Conservation (phyloP, 2,888 invertebrate genomes). For the Notodonta dromedarius region DNA sequence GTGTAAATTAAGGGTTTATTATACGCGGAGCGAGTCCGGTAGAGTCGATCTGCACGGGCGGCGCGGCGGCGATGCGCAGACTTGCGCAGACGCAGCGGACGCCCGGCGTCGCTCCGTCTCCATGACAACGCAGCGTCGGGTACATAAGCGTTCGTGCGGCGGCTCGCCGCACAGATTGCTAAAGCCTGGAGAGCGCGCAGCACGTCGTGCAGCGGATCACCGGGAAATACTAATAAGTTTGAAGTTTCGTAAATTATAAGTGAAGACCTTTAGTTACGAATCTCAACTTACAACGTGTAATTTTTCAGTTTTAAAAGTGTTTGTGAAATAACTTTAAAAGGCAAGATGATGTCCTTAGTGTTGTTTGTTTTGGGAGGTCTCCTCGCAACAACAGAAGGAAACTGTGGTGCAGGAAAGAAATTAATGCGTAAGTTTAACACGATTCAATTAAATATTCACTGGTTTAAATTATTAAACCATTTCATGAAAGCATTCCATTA, state of each 20-base stretch:
- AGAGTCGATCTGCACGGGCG: conserved; percentile 19
- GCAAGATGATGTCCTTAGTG: conserved; percentile 80
- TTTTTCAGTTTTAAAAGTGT: conserved; percentile 74
- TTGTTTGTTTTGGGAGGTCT: conserved; percentile 80
- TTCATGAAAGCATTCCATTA: too few relatives aligned
- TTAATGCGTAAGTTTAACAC: conserved; percentile 72
- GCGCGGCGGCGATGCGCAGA: conserved; percentile 22
- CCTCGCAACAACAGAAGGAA: conserved; percentile 73
- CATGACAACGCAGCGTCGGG: conserved; percentile 66
- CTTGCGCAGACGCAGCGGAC: conserved; percentile 54
- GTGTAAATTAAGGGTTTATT: conserved; percentile 28
- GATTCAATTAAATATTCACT: conserved; percentile 13
- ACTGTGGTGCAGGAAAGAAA: conserved; percentile 74
- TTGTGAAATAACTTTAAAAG: conserved; percentile 64
- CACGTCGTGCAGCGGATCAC: conserved; percentile 81
- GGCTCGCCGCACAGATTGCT: conserved; percentile 66
- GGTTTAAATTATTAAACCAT: background rate
- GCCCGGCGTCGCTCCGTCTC: conserved; percentile 76
- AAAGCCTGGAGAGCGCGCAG: conserved; percentile 79
- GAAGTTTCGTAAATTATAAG: conserved; percentile 83
- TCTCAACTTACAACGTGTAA: conserved; percentile 71
- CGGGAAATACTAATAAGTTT: conserved; percentile 63
- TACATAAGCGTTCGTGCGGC: conserved; percentile 67
- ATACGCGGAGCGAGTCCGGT: conserved; percentile 33
- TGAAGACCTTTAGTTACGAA: conserved; percentile 79